Evolutionary conservation across 2,888 invertebrate species (phyloP).

Genomic region (Xestia c-nigrum): DNA sequence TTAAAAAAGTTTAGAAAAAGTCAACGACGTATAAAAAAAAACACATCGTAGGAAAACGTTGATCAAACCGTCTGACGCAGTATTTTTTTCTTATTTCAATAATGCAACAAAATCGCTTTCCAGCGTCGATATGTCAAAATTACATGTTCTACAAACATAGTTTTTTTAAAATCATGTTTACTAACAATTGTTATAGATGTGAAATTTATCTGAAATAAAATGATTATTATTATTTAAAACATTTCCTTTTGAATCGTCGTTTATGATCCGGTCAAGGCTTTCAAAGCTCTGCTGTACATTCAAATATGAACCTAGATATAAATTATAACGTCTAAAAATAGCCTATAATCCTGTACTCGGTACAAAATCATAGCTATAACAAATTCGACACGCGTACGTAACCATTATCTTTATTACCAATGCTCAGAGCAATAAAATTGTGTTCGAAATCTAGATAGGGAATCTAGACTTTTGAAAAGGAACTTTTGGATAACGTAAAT

Average conservation of each 20-base stretch:
- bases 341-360: constrained; percentile 8
- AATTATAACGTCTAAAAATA: neutral
- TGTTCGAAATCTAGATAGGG: constrained; percentile 12
- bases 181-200: no score
- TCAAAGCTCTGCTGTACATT: neutral
- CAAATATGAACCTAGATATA: neutral
- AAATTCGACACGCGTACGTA: constrained; percentile 40
- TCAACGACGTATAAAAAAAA: no score
- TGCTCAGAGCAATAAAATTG: constrained; percentile 30
- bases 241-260: neutral
- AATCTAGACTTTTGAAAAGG: constrained; percentile 13
- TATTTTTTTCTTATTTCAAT: no score
- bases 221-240: no score
- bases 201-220: no score
- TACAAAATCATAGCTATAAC: constrained; percentile 42
- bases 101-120: no score
- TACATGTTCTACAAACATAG: no score
- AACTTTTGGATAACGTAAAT: neutral
- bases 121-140: no score
- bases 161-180: no score
- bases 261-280: neutral
- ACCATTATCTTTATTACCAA: constrained; percentile 29
- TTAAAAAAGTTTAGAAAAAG: no score
- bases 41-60: no score
- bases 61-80: no score